phyloP scores from a whole-genome alignment of 2,888 invertebrate species.

The Callimorpha dominula region DNA sequence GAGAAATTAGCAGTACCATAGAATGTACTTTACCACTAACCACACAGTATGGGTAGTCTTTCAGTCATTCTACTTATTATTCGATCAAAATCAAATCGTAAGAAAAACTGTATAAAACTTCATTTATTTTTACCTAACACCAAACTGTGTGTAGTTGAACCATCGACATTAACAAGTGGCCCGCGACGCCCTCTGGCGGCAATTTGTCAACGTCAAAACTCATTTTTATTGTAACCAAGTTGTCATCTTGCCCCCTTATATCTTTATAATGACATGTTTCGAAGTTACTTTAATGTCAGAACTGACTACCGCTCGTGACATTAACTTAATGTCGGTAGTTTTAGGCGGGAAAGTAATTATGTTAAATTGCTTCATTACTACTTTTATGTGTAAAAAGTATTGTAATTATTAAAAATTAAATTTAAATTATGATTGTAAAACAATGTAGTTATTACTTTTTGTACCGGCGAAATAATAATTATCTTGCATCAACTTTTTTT shows the following conservation, averaged over 20 bases:
- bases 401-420: slow-evolving; percentile 21
- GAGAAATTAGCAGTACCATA: too few relatives aligned
- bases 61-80: not conserved
- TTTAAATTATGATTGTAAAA: slow-evolving; percentile 11
- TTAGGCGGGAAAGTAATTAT: slow-evolving; percentile 39
- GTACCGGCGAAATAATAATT: not conserved
- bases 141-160: slow-evolving; percentile 42
- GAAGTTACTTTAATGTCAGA: slow-evolving; percentile 53
- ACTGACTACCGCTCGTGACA: slow-evolving; percentile 49
- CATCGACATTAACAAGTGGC: slow-evolving; percentile 61
- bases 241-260: slow-evolving; percentile 71
- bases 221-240: slow-evolving; percentile 74
- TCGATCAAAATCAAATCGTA: too few relatives aligned
- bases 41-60: not conserved
- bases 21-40: not conserved
- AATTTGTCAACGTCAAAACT: slow-evolving; percentile 76
- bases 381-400: slow-evolving; percentile 9
- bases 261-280: slow-evolving; percentile 70
- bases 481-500: not conserved
- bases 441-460: not conserved
- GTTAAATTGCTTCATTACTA: slow-evolving; percentile 43
- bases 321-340: slow-evolving; percentile 48
- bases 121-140: slow-evolving; percentile 27
- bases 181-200: slow-evolving; percentile 59
- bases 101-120: not conserved